Base-by-base conservation (phyloP, 2,888 invertebrate species). In the Eupelmus urozonus region DNA sequence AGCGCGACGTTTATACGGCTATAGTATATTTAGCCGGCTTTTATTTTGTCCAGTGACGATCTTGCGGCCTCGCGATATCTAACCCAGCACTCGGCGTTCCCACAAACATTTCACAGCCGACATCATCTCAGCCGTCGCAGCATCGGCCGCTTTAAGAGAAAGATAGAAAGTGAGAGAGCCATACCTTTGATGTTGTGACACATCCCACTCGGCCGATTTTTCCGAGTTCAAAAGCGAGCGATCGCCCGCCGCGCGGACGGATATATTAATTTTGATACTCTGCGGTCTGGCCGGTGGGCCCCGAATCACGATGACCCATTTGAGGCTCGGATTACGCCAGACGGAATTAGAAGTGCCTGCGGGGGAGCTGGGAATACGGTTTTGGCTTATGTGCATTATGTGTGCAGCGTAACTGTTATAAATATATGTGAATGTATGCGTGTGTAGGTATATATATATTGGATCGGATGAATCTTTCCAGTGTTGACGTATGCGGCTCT, bases 291-390 rank as follows among this genome's bases (percentile, higher is more conserved):
- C 55, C 3, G 13, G 62, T 5, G 2, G 13, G 20, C 16, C 29
- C 57, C 11, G 25, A 57, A 49, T 65, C 70, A 25, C 20, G 34
- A 70, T 49, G 76, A 76, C 53, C 76, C 57, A 69, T 70, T 63
- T 63, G 5, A 25, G 29, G 11, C 18, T 18, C n/a, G 20, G 42
- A 13, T 59, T 49, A 23, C 4, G 42, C 18, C 27, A 49, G 34
- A 34, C 53, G 3, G 62, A 75, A 75, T 69, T 75, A 69, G 75
- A 60, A 53, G 16, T 13, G 16, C 16, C 16, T 45, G 34, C 34
- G 34, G 34, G 34, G 34, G 34, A 3, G 34, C 9, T 34, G 34
- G 34, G 9, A 5, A 34, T 34, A 16, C n/a, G n/a, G n/a, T n/a
- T n/a, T n/a, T n/a, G n/a, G n/a, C n/a, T 34, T 5, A 34, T 34